phyloP scores from a whole-genome alignment of 2,888 invertebrate genomes.

The Catocala fraxini region DNA sequence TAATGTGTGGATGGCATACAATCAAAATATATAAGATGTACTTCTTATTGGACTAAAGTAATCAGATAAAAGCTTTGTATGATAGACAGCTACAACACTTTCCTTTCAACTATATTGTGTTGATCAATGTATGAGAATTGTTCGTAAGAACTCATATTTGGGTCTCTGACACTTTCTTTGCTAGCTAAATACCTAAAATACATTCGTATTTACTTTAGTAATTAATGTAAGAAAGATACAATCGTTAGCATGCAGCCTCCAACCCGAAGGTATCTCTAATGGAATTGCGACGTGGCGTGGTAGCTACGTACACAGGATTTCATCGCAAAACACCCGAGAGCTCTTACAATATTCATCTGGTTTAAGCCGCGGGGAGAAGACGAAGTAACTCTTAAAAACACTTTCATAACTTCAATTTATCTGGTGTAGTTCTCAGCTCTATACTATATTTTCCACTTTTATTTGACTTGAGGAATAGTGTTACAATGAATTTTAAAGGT shows the following conservation, averaged over 20 bases:
- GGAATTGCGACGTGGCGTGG: constrained; percentile 29
- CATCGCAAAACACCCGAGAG: constrained; percentile 31
- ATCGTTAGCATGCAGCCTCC: constrained; percentile 2
- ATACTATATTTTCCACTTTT: constrained; percentile 34
- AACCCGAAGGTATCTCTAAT: constrained; percentile 24
- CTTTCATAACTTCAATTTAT: constrained; percentile 52
- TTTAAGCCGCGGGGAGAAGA: constrained; percentile 37
- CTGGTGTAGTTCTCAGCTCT: constrained; percentile 34
- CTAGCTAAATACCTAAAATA: no score
- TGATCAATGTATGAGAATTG: no score
- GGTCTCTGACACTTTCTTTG: no score
- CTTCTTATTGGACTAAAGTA: no score
- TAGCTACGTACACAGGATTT: constrained; percentile 26
- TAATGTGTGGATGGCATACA: no score
- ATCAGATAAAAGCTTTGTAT: no score
- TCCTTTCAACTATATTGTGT: no score
- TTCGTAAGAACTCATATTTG: no score
- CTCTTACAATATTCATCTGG: constrained; percentile 48
- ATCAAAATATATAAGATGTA: no score
- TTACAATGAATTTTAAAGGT: constrained; percentile 32
- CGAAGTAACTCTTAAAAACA: constrained; percentile 52
- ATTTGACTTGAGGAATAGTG: constrained; percentile 31
- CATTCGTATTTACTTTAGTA: constrained; percentile 16
- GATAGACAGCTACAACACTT: no score
- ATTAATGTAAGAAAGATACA: constrained; percentile 25